Evolutionary conservation across 2,113 vertebrate species (phyloP), one percentile per base, ranked within the genome.

Genomic region (Sander vitreus): DNA sequence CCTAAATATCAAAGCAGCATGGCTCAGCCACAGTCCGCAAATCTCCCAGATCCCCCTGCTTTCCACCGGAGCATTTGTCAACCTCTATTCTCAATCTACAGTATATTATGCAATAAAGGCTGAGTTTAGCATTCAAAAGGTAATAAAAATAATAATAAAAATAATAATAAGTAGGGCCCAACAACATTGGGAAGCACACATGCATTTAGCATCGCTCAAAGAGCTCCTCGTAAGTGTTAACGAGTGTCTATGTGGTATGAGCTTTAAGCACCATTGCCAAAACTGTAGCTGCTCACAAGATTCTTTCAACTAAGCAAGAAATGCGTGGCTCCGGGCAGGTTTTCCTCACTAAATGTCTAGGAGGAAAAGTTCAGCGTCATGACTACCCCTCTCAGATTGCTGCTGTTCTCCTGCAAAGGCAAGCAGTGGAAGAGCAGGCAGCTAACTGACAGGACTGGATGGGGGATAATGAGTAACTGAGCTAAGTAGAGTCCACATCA

Each of bases 401-500:
- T 2, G 54, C 76, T 54, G 68, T 70, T 60, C 27, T 23, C 10
- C 53, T 86, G 83, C 81, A 73, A 81, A 78, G 39, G 47, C 10
- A 14, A 74, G 64, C 51, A 48, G 30, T 16, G 39, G 81, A 79
- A 77, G 78, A 76, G 68, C 50, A 48, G 64, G 71, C 58, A 54
- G 63, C 51, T 53, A 70, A 64, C 64, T 53, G 85, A 82, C 83
- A 67, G 74, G 69, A 69, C n/a, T 9, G 72, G 23, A 68, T 69
- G 51, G 25, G 50, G 57, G 55, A 73, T 79, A 84, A 87, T 83
- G 69, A 85, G 80, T 51, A 73, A 84, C 83, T 36, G 55, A 80
- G 78, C 66, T 60, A 43, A 54, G 14, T 25, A 45, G 47, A 68
- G 78, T 62, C 67, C 21, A 30, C 15, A 50, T 87, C 69, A 84